Evolutionary conservation across 2,113 vertebrate genomes (phyloP).

Genomic region (Catharus bicknelli): DNA sequence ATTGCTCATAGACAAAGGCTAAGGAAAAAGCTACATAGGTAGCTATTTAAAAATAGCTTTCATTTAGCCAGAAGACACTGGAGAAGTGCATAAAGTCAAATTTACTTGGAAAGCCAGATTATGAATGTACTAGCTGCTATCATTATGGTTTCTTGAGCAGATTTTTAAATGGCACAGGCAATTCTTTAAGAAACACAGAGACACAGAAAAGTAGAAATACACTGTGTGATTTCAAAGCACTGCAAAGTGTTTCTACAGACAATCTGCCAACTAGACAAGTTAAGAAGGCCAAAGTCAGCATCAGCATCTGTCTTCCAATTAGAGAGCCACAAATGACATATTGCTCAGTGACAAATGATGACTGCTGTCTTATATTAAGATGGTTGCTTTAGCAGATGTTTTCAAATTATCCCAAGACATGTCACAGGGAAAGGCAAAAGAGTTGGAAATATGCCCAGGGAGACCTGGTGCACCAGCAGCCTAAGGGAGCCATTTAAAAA

Average conservation of each 20-base stretch:
- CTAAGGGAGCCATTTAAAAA: conserved; percentile 39
- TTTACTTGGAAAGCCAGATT: background rate
- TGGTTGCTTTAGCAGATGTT: conserved; percentile 69
- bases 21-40: background rate
- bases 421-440: conserved; percentile 51
- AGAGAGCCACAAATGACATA: conserved; percentile 34
- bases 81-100: background rate
- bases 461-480: conserved; percentile 54
- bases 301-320: conserved; percentile 31
- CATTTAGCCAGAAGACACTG: background rate
- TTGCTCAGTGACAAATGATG: conserved; percentile 21
- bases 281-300: conserved; percentile 35
- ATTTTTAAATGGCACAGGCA: background rate
- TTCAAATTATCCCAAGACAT: conserved; percentile 59
- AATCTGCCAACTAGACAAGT: conserved; percentile 8
- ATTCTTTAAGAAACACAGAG: background rate
- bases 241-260: background rate
- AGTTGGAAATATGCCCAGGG: conserved; percentile 56
- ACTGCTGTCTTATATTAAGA: conserved; percentile 43
- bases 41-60: background rate
- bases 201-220: conserved; percentile 14
- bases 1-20: background rate
- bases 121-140: background rate
- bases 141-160: background rate
- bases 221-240: background rate